phyloP scores from a whole-genome alignment of 1,140 invertebrate species.

The Palaemon carinicauda region DNA sequence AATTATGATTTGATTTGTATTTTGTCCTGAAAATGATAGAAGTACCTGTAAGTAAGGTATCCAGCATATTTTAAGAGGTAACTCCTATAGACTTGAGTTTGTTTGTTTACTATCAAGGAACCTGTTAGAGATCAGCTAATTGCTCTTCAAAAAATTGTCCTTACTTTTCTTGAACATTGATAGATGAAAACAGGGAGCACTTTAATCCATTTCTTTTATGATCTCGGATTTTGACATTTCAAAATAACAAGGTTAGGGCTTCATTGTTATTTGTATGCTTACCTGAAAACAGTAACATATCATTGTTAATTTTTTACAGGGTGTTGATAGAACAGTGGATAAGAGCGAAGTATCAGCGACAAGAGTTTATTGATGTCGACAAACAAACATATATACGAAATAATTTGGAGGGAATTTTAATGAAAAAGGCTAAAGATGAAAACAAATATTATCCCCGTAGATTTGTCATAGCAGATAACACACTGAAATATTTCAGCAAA shows the following conservation, averaged over 20 bases:
- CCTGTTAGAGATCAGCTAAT: too few relatives aligned
- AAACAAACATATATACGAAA: conserved; percentile 80
- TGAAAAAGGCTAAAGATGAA: conserved; percentile 90
- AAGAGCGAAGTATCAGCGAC: conserved; percentile 85
- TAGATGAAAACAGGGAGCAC: too few relatives aligned
- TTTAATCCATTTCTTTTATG: too few relatives aligned
- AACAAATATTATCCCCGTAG: conserved; percentile 77
- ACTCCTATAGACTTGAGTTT: too few relatives aligned
- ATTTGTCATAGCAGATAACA: conserved; percentile 84
- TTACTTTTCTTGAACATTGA: too few relatives aligned
- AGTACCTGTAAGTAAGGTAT: too few relatives aligned
- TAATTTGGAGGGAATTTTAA: conserved; percentile 83
- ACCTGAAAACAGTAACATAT: neutral
- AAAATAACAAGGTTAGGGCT: neutral
- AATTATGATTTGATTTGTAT: too few relatives aligned
- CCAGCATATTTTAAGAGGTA: too few relatives aligned
- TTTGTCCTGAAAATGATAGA: too few relatives aligned
- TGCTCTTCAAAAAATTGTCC: too few relatives aligned
- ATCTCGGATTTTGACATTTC: too few relatives aligned
- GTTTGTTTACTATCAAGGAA: too few relatives aligned
- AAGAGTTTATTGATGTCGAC: conserved; percentile 82
- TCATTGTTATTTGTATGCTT: neutral
- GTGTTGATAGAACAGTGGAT: conserved; percentile 91
- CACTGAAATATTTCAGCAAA: conserved; percentile 85
- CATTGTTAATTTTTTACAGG: conserved; percentile 68